Percentiles rank a stretch among this genome's conserved stretches.
phyloP scores from a whole-genome alignment of 2,888 invertebrate genomes.

The Caenorhabditis sp. region DNA sequence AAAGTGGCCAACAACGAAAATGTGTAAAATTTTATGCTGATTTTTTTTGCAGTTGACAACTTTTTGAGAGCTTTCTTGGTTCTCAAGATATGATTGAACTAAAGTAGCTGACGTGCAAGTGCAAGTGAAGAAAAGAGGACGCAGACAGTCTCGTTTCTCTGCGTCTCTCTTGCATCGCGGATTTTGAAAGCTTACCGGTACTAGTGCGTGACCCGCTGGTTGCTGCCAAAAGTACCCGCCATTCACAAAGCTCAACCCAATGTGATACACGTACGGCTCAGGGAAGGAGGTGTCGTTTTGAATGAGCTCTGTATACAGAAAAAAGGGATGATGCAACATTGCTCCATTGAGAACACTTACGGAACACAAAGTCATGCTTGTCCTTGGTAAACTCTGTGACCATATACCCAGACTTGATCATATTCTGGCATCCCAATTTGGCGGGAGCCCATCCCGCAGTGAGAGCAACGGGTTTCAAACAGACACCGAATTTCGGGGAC shows the following conservation, averaged over 20 bases:
- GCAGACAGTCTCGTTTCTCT: no score
- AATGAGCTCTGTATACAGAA: slow-evolving; percentile 41
- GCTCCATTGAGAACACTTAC: no score
- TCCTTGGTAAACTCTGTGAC: slow-evolving; percentile 38
- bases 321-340: no score
- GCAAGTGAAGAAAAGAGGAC: no score
- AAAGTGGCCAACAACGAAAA: not conserved
- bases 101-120: no score
- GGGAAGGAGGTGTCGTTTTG: slow-evolving; percentile 47
- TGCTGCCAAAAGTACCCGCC: slow-evolving; percentile 55
- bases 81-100: not conserved
- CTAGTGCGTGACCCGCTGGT: slow-evolving; percentile 46
- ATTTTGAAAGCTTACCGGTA: slow-evolving; percentile 36
- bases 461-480: slow-evolving; percentile 37
- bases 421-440: slow-evolving; percentile 46
- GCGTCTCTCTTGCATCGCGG: no score
- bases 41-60: slow-evolving; percentile 1
- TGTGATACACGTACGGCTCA: slow-evolving; percentile 58
- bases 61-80: not conserved
- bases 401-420: slow-evolving; percentile 40
- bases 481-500: slow-evolving; percentile 58
- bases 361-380: slow-evolving; percentile 45
- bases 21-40: not conserved
- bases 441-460: slow-evolving; percentile 36
- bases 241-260: slow-evolving; percentile 51